Percentiles rank a stretch among this genome's conserved stretches.
These are phyloP conservation scores for Alosa sapidissima DNA, from an alignment of 2,797 vertebrate species.

Conservation along the genomic window DNA sequence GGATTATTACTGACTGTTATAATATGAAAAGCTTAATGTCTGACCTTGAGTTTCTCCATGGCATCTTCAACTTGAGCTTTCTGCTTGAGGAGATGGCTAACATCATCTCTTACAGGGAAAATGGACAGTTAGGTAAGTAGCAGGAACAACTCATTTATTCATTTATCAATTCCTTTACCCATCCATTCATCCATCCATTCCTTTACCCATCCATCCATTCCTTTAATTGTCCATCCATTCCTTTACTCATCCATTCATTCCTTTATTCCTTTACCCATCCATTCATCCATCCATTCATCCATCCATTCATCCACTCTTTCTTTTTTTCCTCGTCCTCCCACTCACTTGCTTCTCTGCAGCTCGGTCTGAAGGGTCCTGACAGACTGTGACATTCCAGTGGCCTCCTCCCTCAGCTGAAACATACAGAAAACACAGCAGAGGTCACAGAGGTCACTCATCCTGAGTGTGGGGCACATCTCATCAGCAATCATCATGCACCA, in stretches of 20 bases:
- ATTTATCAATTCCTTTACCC: not conserved
- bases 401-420: constrained; percentile 44
- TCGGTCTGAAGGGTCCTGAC: constrained; percentile 49
- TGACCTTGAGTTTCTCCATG: constrained; percentile 53
- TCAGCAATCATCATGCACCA: too few relatives aligned
- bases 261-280: not conserved
- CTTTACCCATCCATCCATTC: not conserved
- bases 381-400: constrained; percentile 28
- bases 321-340: not conserved
- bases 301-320: not conserved
- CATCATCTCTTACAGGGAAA: constrained; percentile 48
- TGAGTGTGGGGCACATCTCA: too few relatives aligned
- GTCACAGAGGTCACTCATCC: not conserved
- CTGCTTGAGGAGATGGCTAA: constrained; percentile 47
- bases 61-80: constrained; percentile 45
- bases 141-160: not conserved
- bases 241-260: not conserved
- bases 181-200: not conserved
- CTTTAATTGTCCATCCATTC: not conserved
- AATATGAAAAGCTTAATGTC: not conserved
- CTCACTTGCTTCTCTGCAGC: constrained; percentile 54
- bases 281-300: not conserved
- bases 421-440: not conserved
- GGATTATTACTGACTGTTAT: not conserved
- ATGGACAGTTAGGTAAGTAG: not conserved